Base-by-base conservation (phyloP, 2,797 vertebrate genomes). In the Remorina albescens region DNA sequence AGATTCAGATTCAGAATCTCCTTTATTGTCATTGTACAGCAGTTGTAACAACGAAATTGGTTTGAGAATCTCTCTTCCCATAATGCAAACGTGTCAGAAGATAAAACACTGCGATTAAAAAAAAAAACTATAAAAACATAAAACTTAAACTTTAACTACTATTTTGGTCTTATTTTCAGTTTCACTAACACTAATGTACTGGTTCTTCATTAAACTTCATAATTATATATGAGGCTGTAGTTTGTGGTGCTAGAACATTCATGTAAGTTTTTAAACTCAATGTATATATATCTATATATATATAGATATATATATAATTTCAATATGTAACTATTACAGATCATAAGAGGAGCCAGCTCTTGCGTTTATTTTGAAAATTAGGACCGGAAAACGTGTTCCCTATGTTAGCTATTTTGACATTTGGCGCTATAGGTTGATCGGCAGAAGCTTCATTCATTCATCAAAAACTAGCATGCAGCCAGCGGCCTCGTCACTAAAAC, bases 371-470 rank as follows among this genome's bases (percentile, higher is more conserved):
- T 75, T 88, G 86, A 84, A 89, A 87, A 30, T 0, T n/a, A 8
- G n/a, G 8, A 75, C 66, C 88, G 85, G 89, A 87, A 83, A 16
- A 0, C 18, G 4, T 0, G 36, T 10, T 13, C 18, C 23, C 65
- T 18, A 8, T 25, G 59, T 44, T 2, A 71, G 6, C 12, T 5
- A 9, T 0, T 0, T 28, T 81, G 54, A 71, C 81, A 28, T 50
- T 66, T 67, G 55, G 10, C 65, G 34, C 50, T 64, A 56, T 54
- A 41, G 46, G 47, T 74, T 71, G 44, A 44, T 11, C 13, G 21
- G 28, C 34, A 76, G 53, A 76, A 67, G 79, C 80, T 81, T 63
- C 82, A 81, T 91, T 91, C 88, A 91, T 90, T 89, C 80, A 82
- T 42, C 21, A 80, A 73, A 85, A 82, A 62, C 64, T 37, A 66